Base-by-base conservation (phyloP, 2,113 vertebrate species). In the Collichthys lucidus region DNA sequence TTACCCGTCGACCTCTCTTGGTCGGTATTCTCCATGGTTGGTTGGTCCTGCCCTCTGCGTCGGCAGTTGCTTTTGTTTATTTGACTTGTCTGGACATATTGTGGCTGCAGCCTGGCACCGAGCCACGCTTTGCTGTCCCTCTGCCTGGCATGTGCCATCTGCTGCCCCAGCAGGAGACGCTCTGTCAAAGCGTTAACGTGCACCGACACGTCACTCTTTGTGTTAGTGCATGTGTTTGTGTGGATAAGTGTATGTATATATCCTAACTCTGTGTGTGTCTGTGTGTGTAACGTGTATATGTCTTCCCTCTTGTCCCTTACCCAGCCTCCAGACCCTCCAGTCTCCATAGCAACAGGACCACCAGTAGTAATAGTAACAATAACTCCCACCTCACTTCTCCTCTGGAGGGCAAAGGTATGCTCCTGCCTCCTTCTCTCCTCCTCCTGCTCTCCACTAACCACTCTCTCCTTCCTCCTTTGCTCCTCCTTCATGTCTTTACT, bases 311-410 rank as follows among this genome's bases (percentile, higher is more conserved):
- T 57, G 6, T 89, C 77, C 80, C 74, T 79, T 82, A 93, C 95
- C 95, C 94, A 98, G 97, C 96, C 94, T 96, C 96, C 89, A 97
- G 97, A 96, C 97, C 97, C 95, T 89, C 96, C 96, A 98, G 97
- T 96, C 97, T 98, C 95, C 97, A 98, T 96, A 98, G 97, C 96
- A 96, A 96, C 96, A 96, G 96, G 95, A 97, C 96, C 94, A 96
- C 93, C 95, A 96, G 96, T 98, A 97, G 96, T 94, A 98, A 97
- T 96, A 98, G 96, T 96, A 97, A 98, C 96, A 97, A 98, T 95
- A 98, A 97, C 95, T 97, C 89, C 71, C 91, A 92, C 77, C 92
- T 93, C 80, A 80, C 95, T 89, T 97, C 97, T 92, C 95, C 96
- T 92, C 93, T 97, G 94, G 96, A 96, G 96, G 94, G 94, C 91